Evolutionary conservation across 2,113 vertebrate species (phyloP), one percentile per base, ranked within the genome.

Genomic region (Coreoperca whiteheadi): DNA sequence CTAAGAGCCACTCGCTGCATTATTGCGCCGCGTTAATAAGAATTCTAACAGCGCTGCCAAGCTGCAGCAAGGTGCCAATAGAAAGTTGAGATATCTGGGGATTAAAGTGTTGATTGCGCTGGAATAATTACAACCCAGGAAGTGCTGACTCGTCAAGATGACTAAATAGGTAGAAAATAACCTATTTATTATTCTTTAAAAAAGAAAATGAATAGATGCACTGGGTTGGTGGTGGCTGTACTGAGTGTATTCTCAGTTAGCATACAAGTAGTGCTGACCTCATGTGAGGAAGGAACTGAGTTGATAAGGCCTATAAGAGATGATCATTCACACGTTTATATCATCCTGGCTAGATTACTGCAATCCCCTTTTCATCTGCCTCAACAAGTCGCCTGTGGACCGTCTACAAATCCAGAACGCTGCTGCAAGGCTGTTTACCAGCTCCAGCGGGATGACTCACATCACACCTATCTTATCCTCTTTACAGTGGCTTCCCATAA

Each of bases 1-100:
- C 81, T 71, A 56, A 77, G 37, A 86, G 73, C 46, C 64, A 46
- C 74, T 79, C 15, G 15, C 79, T 81, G 81, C 60, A 74, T 86
- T 89, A 85, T 81, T 90, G 77, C 70, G 23, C 34, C 2, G 46
- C 6, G 25, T 82, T 87, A 92, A 92, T 79, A 73, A 87, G 68
- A 84, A 82, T 74, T 86, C 34, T 87, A 59, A 82, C 79, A 81
- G 70, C 11, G 1, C 56, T n/a, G 67, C 61, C n/a, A 43, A 78
- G 74, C 56, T 28, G 60, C 70, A 63, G 70, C 53, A 50, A 77
- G 34, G 56, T 73, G 56, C 57, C 18, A 34, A 43, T 16, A 59
- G 41, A 75, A 73, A 43, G 30, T 18, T 32, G 41, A 73, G 59
- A 79, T 68, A 75, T 72, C 25, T 1, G 2, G 1, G 7, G 43